A percentile compares a stretch with the other conserved stretches of the same genome.
Conservation (phyloP, 2,888 invertebrate genomes). For the Sturmia bella region DNA sequence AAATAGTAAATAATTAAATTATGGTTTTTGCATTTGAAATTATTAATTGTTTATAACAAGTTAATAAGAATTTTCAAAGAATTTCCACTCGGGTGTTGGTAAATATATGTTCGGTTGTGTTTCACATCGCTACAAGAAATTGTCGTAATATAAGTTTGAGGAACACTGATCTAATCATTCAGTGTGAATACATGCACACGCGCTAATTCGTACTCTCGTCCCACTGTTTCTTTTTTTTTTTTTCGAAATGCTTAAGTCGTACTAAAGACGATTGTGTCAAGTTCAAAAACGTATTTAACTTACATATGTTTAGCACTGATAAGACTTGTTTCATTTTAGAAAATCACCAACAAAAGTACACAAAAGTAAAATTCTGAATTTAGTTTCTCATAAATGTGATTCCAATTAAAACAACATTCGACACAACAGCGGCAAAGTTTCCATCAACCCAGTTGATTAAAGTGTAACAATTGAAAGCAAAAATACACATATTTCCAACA, state of each 20-base stretch:
- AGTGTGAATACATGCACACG: not conserved
- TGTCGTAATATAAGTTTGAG: too few relatives aligned
- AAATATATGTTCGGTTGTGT: too few relatives aligned
- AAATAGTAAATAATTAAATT: too few relatives aligned
- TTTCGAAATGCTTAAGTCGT: conserved; percentile 22
- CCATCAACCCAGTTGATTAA: conserved; percentile 22
- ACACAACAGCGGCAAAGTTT: conserved; percentile 36
- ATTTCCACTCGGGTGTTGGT: too few relatives aligned
- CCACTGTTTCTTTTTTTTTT: conserved; percentile 26
- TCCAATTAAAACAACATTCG: conserved; percentile 41
- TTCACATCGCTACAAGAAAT: too few relatives aligned
- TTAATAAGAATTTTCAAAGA: too few relatives aligned
- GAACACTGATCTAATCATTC: not conserved
- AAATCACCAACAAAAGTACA: conserved; percentile 19
- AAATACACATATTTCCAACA: too few relatives aligned
- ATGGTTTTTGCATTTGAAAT: too few relatives aligned
- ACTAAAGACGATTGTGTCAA: conserved; percentile 63
- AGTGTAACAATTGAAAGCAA: not conserved
- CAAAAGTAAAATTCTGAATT: conserved; percentile 40
- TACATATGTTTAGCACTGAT: conserved; percentile 55
- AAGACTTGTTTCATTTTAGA: conserved; percentile 30
- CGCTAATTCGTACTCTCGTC: not conserved
- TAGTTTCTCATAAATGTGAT: conserved; percentile 38
- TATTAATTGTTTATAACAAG: too few relatives aligned
- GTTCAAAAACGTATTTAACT: conserved; percentile 64